Conservation (phyloP, 2,797 vertebrate species). For the Cyclura pinguis region DNA sequence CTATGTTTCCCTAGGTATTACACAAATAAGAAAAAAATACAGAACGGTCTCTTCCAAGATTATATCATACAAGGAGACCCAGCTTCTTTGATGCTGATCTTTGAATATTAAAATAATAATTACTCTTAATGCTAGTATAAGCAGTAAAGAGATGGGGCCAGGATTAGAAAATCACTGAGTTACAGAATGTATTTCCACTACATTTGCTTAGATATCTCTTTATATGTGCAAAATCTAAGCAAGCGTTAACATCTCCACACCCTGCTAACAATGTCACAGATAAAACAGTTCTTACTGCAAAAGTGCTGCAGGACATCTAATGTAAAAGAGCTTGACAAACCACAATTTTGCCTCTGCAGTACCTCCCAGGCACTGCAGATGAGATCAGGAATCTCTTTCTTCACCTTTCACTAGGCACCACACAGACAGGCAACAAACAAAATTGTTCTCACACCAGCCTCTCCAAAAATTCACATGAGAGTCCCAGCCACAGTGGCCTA, state of each 20-base stretch:
- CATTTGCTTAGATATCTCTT: too few relatives aligned
- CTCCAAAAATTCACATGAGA: not conserved
- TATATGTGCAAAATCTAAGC: too few relatives aligned
- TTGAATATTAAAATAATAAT: too few relatives aligned
- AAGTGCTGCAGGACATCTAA: not conserved
- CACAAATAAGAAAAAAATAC: too few relatives aligned
- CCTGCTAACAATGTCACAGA: not conserved
- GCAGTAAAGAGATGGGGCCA: too few relatives aligned
- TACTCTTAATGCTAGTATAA: too few relatives aligned
- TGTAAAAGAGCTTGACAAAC: not conserved
- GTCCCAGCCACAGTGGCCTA: not conserved
- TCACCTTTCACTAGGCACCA: not conserved
- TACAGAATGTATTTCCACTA: too few relatives aligned
- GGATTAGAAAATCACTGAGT: too few relatives aligned
- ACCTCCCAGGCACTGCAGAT: slow-evolving; percentile 2
- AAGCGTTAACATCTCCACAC: too few relatives aligned
- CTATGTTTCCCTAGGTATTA: not conserved
- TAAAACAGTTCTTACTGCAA: not conserved
- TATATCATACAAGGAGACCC: not conserved
- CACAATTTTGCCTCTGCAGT: not conserved
- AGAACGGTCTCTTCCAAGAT: too few relatives aligned
- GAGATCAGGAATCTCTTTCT: not conserved
- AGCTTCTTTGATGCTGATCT: too few relatives aligned
- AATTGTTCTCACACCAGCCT: not conserved
- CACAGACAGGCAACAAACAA: not conserved